phyloP scores from a whole-genome alignment of 2,797 vertebrate genomes.

The Paguma larvata region DNA sequence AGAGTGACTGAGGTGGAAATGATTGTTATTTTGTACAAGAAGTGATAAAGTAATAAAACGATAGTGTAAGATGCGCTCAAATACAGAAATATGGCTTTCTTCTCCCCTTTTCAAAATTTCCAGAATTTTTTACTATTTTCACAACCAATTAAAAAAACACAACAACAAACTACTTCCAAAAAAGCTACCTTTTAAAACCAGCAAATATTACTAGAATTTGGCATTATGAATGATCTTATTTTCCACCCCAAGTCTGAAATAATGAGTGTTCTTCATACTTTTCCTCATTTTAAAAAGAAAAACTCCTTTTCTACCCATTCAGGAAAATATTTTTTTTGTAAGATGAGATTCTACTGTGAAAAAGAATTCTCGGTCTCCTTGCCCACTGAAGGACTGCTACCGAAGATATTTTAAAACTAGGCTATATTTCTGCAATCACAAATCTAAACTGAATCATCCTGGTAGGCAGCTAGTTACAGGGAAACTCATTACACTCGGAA shows the following conservation, averaged over 20 bases:
- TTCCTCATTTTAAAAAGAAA: conserved; percentile 26
- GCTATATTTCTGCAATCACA: neutral
- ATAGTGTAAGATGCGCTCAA: neutral
- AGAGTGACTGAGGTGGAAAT: neutral
- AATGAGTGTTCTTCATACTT: neutral
- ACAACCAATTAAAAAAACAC: neutral
- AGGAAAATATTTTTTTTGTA: neutral
- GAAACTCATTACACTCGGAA: neutral
- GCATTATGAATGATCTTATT: conserved; percentile 8
- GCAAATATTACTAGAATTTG: neutral
- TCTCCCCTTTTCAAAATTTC: neutral
- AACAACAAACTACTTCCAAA: neutral
- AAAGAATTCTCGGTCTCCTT: neutral
- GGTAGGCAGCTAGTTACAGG: neutral
- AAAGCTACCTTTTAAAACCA: conserved; percentile 17
- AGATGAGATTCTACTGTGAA: conserved; percentile 10
- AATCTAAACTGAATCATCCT: neutral
- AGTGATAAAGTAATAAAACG: neutral
- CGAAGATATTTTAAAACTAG: neutral
- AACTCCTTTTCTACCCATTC: neutral
- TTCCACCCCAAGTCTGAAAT: neutral
- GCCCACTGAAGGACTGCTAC: neutral
- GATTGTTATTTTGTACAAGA: neutral
- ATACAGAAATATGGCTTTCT: neutral
- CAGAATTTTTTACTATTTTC: neutral